Percentiles rank a stretch among this genome's conserved stretches.
Evolutionary conservation across 2,113 vertebrate genomes (phyloP).

Genomic region (Heterotis niloticus): DNA sequence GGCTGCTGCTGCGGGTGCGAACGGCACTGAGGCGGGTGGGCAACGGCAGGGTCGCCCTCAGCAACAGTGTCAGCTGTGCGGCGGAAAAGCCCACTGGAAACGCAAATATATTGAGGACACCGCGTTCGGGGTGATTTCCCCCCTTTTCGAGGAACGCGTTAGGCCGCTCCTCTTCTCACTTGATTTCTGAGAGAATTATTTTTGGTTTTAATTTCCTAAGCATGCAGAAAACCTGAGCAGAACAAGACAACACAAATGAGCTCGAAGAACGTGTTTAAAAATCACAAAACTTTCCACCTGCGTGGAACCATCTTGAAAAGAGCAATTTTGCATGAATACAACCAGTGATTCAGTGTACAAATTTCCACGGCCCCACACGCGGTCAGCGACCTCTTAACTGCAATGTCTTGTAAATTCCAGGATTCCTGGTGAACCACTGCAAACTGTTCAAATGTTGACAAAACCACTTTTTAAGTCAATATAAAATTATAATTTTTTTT

Average conservation of each 20-base stretch:
- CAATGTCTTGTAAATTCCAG: too few species aligned
- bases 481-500: too few species aligned
- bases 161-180: too few species aligned
- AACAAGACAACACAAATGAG: not conserved
- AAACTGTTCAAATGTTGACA: too few species aligned
- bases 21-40: constrained; percentile 52
- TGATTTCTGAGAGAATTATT: too few species aligned
- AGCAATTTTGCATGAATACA: not conserved
- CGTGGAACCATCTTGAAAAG: not conserved
- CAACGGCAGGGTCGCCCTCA: constrained; percentile 46
- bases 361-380: not conserved
- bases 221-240: too few species aligned
- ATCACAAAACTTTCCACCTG: not conserved
- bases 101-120: too few species aligned
- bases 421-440: too few species aligned
- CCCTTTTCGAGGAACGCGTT: too few species aligned
- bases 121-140: too few species aligned
- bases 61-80: not conserved
- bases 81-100: not conserved
- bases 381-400: not conserved
- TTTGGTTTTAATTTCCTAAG: too few species aligned
- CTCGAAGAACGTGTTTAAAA: not conserved
- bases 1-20: constrained; percentile 60
- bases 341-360: not conserved
- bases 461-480: too few species aligned